A percentile compares a stretch with the other conserved stretches of the same genome.
These are phyloP conservation scores for Drosophila yakuba DNA, from an alignment of 1,140 invertebrate species.

Conservation along the genomic window DNA sequence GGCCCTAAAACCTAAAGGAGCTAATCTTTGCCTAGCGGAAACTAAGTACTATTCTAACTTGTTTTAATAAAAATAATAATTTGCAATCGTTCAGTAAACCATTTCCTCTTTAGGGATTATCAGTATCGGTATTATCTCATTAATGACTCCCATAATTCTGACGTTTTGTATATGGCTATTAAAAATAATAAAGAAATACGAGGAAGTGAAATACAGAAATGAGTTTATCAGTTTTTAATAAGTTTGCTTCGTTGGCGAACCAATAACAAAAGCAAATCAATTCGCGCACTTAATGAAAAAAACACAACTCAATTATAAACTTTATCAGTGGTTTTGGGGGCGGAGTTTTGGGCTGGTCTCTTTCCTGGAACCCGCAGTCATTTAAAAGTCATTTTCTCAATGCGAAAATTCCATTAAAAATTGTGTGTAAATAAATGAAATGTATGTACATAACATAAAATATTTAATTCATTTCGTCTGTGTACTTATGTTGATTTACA, in stretches of 20 bases:
- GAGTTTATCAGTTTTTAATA: conserved; percentile 79
- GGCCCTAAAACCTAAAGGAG: conserved; percentile 7
- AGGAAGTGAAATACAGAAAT: conserved; percentile 10
- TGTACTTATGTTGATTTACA: conserved; percentile 48
- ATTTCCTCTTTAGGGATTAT: conserved; percentile 59
- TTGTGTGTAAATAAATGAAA: conserved; percentile 65
- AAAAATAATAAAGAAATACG: conserved; percentile 18
- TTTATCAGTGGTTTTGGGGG: conserved; percentile 51
- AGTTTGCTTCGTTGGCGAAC: conserved; percentile 61
- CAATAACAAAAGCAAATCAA: conserved; percentile 66
- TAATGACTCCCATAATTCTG: conserved; percentile 38
- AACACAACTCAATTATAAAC: conserved; percentile 81
- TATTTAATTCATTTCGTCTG: conserved; percentile 35
- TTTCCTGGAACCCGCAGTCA: conserved; percentile 31
- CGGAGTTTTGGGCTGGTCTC: conserved; percentile 11
- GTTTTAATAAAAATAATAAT: conserved; percentile 58
- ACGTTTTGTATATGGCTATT: conserved; percentile 40
- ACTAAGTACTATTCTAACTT: neutral
- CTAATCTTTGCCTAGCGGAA: conserved; percentile 28
- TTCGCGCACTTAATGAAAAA: conserved; percentile 80
- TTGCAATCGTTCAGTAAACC: conserved; percentile 64
- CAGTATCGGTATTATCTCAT: conserved; percentile 21
- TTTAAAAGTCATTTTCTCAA: conserved; percentile 66
- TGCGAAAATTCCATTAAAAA: conserved; percentile 75
- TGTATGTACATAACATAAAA: conserved; percentile 52